Conservation (phyloP, 1,140 invertebrate genomes). For the Drosophila kanapiae region DNA sequence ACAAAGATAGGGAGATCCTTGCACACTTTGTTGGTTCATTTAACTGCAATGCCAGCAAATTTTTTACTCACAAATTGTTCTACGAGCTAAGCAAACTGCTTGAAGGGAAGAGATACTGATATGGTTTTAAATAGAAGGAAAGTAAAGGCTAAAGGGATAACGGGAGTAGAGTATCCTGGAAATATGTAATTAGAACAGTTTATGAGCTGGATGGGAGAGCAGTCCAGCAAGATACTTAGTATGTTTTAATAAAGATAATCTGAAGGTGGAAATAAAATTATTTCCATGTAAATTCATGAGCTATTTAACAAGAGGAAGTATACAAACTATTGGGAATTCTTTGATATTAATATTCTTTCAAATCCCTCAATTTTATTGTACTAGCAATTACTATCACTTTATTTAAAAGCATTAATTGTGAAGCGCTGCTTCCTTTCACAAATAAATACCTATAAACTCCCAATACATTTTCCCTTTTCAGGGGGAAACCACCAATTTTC, state of each 20-base stretch:
- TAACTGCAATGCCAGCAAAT: conserved; percentile 52
- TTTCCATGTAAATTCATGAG: neutral
- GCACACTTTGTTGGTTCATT: conserved; percentile 59
- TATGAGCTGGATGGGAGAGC: neutral
- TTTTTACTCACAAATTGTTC: conserved; percentile 52
- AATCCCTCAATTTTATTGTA: neutral
- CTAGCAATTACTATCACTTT: neutral
- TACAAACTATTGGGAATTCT: neutral
- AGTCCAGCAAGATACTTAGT: neutral
- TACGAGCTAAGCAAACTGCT: conserved; percentile 47
- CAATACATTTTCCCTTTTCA: conserved; percentile 3
- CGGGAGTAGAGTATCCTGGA: neutral
- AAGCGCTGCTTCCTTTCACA: neutral
- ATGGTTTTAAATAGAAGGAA: conserved; percentile 6
- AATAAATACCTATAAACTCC: neutral
- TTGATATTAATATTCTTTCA: neutral
- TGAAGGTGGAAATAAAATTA: neutral
- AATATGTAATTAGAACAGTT: conserved; percentile 23
- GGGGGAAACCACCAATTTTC: conserved; percentile 1
- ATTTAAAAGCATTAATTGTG: neutral
- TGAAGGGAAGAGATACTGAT: conserved; percentile 37
- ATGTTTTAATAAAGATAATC: neutral
- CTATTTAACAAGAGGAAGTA: neutral
- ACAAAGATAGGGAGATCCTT: conserved; percentile 11
- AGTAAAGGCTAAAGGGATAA: neutral